A percentile compares a stretch with the other conserved stretches of the same genome.
Evolutionary conservation across 1,140 invertebrate genomes (phyloP).

Genomic region (Trichoplusia ni): DNA sequence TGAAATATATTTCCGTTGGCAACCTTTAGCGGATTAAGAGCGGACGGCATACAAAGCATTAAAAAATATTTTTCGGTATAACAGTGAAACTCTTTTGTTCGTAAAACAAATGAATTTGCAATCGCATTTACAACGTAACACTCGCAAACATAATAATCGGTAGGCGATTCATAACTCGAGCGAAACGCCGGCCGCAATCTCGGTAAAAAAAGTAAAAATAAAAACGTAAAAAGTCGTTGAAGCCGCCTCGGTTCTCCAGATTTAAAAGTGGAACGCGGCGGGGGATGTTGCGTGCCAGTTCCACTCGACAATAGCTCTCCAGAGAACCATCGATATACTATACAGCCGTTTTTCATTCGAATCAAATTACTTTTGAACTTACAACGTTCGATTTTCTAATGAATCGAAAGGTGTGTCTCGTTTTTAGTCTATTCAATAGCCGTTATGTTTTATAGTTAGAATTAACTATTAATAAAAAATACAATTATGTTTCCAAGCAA

Average conservation of each 20-base stretch:
- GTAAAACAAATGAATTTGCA: conserved; percentile 1
- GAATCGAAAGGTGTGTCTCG: neutral
- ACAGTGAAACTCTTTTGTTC: neutral
- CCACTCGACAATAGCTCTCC: conserved; percentile 30
- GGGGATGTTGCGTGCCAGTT: conserved; percentile 35
- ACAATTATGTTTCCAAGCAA: neutral
- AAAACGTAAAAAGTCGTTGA: conserved; percentile 28
- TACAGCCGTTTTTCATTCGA: conserved; percentile 4
- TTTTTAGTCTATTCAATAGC: too few species aligned
- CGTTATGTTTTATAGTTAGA: neutral
- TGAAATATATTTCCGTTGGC: neutral
- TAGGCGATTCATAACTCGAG: conserved; percentile 20
- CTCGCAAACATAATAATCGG: conserved; percentile 25
- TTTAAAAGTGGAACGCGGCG: conserved; percentile 35
- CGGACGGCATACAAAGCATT: neutral
- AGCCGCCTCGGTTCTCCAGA: conserved; percentile 26
- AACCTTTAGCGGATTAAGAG: neutral
- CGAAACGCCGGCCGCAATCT: conserved; percentile 22
- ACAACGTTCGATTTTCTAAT: neutral
- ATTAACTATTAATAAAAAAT: neutral
- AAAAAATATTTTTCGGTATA: too few species aligned
- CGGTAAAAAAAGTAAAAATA: conserved; percentile 27
- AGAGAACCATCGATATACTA: conserved; percentile 29
- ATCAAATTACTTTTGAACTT: conserved; percentile 17
- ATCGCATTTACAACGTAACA: conserved; percentile 6